Conservation (phyloP, 2,797 vertebrate species). For the Mallotus villosus region DNA sequence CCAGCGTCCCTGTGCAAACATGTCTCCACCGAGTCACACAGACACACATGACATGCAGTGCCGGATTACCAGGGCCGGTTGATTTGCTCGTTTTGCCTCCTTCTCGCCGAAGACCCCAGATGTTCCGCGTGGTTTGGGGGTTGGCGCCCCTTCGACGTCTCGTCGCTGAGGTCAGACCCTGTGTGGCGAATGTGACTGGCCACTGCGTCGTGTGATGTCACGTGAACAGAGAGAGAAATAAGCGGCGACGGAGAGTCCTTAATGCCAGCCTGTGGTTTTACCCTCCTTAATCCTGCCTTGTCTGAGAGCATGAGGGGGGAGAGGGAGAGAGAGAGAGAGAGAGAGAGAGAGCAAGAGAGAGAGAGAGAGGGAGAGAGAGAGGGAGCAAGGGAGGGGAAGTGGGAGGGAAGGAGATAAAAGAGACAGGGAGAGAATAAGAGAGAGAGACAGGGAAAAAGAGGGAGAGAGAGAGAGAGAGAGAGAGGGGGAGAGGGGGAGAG, state of each 20-base stretch:
- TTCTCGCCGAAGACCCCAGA: not conserved
- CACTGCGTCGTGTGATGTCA: not conserved
- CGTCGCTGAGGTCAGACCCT: conserved; percentile 39
- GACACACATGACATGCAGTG: not conserved
- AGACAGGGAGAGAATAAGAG: not conserved
- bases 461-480: not conserved
- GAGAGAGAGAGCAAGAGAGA: not conserved
- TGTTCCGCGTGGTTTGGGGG: conserved; percentile 28
- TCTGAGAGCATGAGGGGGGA: conserved; percentile 25
- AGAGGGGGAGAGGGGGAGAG: not conserved
- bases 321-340: not conserved
- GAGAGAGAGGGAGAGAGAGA: not conserved
- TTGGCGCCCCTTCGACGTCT: conserved; percentile 17
- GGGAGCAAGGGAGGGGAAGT: not conserved
- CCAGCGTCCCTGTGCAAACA: not conserved
- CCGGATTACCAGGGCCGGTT: too few relatives aligned
- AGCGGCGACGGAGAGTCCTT: conserved; percentile 8
- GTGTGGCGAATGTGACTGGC: conserved; percentile 19
- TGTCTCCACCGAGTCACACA: not conserved
- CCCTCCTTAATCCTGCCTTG: conserved; percentile 25
- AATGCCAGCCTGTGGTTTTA: conserved; percentile 24
- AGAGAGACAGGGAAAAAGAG: not conserved
- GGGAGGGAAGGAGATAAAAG: not conserved
- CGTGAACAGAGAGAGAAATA: conserved; percentile 7
- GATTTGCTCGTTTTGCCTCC: too few relatives aligned